Percentiles rank a stretch among this genome's conserved stretches.
These are phyloP conservation scores for Ammodytes dubius DNA, from an alignment of 2,113 vertebrate species.

Conservation along the genomic window DNA sequence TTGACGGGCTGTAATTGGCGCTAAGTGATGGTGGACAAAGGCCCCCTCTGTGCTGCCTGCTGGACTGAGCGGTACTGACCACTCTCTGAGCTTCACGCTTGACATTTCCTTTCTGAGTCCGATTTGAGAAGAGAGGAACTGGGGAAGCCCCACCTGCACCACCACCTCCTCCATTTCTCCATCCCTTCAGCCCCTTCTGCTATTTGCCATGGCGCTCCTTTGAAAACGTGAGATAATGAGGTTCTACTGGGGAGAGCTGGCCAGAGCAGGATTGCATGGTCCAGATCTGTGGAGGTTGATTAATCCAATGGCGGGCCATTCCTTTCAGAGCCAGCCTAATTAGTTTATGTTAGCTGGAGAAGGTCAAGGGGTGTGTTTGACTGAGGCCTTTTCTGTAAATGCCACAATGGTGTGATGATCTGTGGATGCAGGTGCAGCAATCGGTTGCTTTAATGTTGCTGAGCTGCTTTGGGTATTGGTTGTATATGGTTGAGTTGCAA, in stretches of 20 bases:
- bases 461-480: constrained; percentile 85
- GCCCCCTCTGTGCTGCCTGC: constrained; percentile 85
- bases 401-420: constrained; percentile 93
- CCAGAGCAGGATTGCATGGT: constrained; percentile 76
- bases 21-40: constrained; percentile 94
- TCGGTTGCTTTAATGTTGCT: constrained; percentile 89
- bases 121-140: constrained; percentile 78
- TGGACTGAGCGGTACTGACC: constrained; percentile 78
- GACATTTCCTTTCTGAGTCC: constrained; percentile 81
- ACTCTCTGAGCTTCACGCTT: constrained; percentile 78
- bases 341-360: constrained; percentile 97
- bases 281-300: constrained; percentile 83
- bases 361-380: constrained; percentile 92
- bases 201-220: constrained; percentile 72
- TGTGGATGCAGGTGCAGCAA: constrained; percentile 95
- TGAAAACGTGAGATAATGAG: constrained; percentile 87
- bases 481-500: constrained; percentile 81
- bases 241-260: constrained; percentile 76
- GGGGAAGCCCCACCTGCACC: constrained; percentile 74
- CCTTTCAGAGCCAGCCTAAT: constrained; percentile 89
- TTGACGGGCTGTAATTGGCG: constrained; percentile 95
- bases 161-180: constrained; percentile 70
- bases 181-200: constrained; percentile 60
- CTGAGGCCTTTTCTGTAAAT: constrained; percentile 90
- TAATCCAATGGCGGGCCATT: constrained; percentile 86